Base-by-base conservation (phyloP, 1,140 invertebrate species). In the Penaeus indicus region DNA sequence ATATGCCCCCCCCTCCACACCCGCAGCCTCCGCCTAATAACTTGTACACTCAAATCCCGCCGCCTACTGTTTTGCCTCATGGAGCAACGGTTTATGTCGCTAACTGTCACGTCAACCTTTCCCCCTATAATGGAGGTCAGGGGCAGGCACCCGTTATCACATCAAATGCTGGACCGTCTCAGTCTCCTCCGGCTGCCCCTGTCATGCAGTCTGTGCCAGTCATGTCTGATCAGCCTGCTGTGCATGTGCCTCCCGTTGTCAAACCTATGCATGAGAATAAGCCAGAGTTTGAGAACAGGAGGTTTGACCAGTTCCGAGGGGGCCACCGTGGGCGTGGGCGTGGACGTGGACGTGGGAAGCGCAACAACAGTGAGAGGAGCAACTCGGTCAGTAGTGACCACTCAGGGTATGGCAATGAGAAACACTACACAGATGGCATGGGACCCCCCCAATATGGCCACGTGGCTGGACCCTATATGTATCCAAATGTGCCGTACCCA, bases 11-110 rank as follows among this genome's bases (percentile, higher is more conserved):
- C 10, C 87, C 87, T 21, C 62, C 87, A 27, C 87, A 84, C 25
- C 87, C 87, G 11, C 87, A 75, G 38, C 87, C 67, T n/a, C 84
- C 84, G 16, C 84, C 84, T 62, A 86, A 25, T 72, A 86, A 63
- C 79, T 72, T 84, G 10, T 88, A 84, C 38, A 84, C 87, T 27
- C 87, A 88, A 54, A 83, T 88, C 32, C 85, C 85, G n/a, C 86
- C 86, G 11, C 86, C 86, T 38, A 81, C 87, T 21, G 81, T 88
- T n/a, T 62, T 88, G 61, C 87, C 87, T 38, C 87, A 78, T 84
- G 87, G 87, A 42, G 87, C 87, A 42, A 88, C 87, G 19, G 87
- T 88, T 4, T 88, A 88, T 79, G 87, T 88, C 62, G 87, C 87
- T 27, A 88, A 88, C 82, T 88, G 87, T 47, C 87, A 88, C 47